phyloP scores from a whole-genome alignment of 2,113 vertebrate species.

The Lynx canadensis region DNA sequence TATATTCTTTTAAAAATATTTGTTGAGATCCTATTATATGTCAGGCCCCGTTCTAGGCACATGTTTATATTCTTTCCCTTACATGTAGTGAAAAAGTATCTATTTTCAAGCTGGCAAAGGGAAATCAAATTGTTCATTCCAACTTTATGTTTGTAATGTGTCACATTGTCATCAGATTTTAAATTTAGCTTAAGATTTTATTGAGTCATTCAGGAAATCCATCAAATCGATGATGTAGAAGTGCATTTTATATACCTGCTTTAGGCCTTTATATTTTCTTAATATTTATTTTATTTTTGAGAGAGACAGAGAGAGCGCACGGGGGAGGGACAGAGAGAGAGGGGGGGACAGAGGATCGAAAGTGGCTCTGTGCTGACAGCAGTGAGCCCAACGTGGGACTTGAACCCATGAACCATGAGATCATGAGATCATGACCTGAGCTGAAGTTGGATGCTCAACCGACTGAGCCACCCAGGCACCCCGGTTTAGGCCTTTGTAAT shows the following conservation, averaged over 20 bases:
- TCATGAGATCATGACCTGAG: too few relatives aligned
- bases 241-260: neutral
- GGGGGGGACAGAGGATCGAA: too few relatives aligned
- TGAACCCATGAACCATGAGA: too few relatives aligned
- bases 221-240: slow-evolving; percentile 21
- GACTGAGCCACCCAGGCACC: too few relatives aligned
- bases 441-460: too few relatives aligned
- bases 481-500: neutral
- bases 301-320: too few relatives aligned
- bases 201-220: slow-evolving; percentile 4
- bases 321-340: too few relatives aligned
- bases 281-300: too few relatives aligned
- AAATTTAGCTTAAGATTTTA: slow-evolving; percentile 38
- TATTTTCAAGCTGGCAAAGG: slow-evolving; percentile 15
- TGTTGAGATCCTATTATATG: neutral
- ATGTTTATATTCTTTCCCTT: neutral
- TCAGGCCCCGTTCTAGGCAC: neutral
- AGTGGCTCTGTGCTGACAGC: too few relatives aligned
- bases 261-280: neutral
- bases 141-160: neutral
- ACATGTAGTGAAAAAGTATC: neutral
- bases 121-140: slow-evolving; percentile 21
- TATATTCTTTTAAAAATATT: neutral
- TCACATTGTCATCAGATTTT: neutral
- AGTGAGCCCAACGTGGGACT: too few relatives aligned